Evolutionary conservation across 2,888 invertebrate species (phyloP), one percentile per base, ranked within the genome.

Genomic region (Calameuta idolon): DNA sequence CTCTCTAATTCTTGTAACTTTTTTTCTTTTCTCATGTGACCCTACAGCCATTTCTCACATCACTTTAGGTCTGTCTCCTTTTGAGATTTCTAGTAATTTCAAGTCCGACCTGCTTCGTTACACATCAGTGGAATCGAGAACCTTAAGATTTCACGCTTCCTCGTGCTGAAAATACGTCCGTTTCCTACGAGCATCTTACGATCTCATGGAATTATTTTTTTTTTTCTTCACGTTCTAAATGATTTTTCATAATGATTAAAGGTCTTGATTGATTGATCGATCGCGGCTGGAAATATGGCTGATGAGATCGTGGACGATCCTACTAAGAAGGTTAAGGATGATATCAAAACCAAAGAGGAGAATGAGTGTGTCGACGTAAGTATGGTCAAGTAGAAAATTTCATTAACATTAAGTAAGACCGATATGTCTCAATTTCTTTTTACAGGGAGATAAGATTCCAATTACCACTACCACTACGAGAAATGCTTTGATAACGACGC

Each of bases 401-500:
- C 23, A 9, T 23, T 55, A 23, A 23, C 9, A 55, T 55, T 55
- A 55, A 55, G 23, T 55, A 23, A n/a, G 15, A 78, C 33, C 12
- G 33, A 23, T 75, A 30, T 34, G n/a, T 34, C 30, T 34, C 11
- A 33, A 33, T 55, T n/a, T 69, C 15, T 34, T 69, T 12, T 76
- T 75, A 3, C 78, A 86, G 87, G 79, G 79, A 40, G 88, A 84
- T 30, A 79, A 83, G 75, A 80, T 77, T 71, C 83, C 85, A 73
- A 83, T 87, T 78, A 85, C 84, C 75, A 85, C 86, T 68, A 87
- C 87, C 31, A 87, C 86, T 40, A 90, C 89, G 77, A 89, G 87
- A 84, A 88, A 88, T 81, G 89, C 89, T 76, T 80, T 90, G 83
- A 88, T 89, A 85, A 87, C 86, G 74, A 88, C 85, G 23, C 87